These are phyloP conservation scores for Lagorchestes hirsutus DNA, from an alignment of 2,797 vertebrate genomes.

Conservation along the genomic window DNA sequence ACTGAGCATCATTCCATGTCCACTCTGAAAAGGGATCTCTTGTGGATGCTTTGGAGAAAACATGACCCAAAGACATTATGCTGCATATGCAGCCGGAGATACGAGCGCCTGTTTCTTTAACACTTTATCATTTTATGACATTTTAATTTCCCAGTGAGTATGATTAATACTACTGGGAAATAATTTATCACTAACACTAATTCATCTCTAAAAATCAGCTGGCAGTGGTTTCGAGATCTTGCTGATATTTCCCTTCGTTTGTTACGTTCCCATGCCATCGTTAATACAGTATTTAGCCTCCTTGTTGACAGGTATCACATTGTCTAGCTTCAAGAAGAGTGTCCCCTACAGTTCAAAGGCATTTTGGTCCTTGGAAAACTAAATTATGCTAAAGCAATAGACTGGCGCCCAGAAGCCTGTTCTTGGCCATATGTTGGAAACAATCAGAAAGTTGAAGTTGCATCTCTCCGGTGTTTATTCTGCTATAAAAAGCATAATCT, in stretches of 20 bases:
- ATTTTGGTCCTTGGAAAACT: conserved; percentile 69
- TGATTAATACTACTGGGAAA: conserved; percentile 85
- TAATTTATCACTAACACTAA: conserved; percentile 85
- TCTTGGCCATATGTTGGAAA: conserved; percentile 63
- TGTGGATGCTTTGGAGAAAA: conserved; percentile 68
- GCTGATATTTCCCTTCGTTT: conserved; percentile 82
- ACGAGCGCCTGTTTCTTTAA: conserved; percentile 85
- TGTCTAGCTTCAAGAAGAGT: conserved; percentile 73
- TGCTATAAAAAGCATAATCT: conserved; percentile 61
- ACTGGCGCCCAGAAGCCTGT: conserved; percentile 59
- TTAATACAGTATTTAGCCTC: conserved; percentile 82
- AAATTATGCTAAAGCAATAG: conserved; percentile 72
- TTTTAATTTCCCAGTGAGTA: conserved; percentile 86
- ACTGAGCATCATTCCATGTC: conserved; percentile 49
- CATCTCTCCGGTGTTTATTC: conserved; percentile 55
- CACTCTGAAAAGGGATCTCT: conserved; percentile 50
- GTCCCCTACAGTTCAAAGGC: conserved; percentile 73
- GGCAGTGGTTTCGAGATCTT: conserved; percentile 80
- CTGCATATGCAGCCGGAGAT: conserved; percentile 78
- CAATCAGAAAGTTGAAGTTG: conserved; percentile 66
- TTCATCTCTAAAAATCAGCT: conserved; percentile 81
- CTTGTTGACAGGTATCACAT: conserved; percentile 74
- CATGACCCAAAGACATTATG: conserved; percentile 72
- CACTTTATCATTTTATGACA: conserved; percentile 85
- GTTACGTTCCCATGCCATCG: conserved; percentile 80